Percentiles rank a stretch among this genome's conserved stretches.
phyloP scores from a whole-genome alignment of 1,140 invertebrate species.

The Lucilia cuprina region DNA sequence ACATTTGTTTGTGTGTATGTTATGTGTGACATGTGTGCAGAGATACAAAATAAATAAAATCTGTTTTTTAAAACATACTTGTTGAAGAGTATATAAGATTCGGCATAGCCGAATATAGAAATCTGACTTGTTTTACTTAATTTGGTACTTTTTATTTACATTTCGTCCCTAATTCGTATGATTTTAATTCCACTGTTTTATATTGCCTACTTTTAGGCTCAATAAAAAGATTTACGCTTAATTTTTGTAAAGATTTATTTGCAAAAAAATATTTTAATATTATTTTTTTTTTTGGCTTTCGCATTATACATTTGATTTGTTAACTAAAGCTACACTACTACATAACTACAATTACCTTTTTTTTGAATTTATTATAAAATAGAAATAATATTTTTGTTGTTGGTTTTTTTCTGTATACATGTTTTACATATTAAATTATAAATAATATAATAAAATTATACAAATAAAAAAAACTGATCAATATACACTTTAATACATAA shows the following conservation, averaged over 20 bases:
- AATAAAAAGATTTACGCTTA: not conserved
- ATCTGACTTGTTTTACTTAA: too few relatives aligned
- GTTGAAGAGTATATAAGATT: too few relatives aligned
- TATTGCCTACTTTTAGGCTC: constrained; percentile 19
- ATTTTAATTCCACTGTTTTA: too few relatives aligned
- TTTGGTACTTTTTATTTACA: too few relatives aligned
- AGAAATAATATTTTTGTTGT: not conserved
- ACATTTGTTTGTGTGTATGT: too few relatives aligned
- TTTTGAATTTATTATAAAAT: not conserved
- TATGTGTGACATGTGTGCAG: too few relatives aligned
- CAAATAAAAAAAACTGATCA: not conserved
- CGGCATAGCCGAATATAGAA: too few relatives aligned
- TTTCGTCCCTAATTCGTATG: too few relatives aligned
- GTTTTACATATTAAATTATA: constrained; percentile 11
- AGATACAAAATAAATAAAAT: too few relatives aligned
- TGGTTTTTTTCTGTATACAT: not conserved
- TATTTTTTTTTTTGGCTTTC: not conserved
- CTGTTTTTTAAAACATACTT: too few relatives aligned
- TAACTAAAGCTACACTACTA: not conserved
- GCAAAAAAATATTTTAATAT: constrained; percentile 19
- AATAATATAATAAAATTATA: constrained; percentile 14
- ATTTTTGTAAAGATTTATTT: not conserved
- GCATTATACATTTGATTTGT: not conserved
- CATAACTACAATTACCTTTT: not conserved
- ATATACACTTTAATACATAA: not conserved